Evolutionary conservation across 2,888 invertebrate genomes (phyloP).

Genomic region (Spialia ferax): DNA sequence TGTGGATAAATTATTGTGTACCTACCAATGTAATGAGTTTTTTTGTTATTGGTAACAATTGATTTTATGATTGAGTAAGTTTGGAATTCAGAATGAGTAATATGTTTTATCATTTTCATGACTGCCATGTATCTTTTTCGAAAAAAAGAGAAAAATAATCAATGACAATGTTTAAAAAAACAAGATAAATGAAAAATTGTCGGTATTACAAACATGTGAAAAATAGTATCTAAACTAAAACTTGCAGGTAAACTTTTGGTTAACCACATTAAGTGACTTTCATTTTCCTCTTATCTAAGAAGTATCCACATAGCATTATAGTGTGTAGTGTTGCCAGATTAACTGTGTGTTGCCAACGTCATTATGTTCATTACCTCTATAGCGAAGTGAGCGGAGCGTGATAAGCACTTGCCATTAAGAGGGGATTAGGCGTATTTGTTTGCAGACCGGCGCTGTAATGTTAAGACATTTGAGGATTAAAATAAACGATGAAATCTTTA

Average conservation of each 20-base stretch:
- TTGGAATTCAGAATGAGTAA: too few species aligned
- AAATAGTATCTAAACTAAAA: neutral
- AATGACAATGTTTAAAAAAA: too few species aligned
- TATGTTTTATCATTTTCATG: too few species aligned
- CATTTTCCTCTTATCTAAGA: too few species aligned
- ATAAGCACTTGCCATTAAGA: slow-evolving; percentile 29
- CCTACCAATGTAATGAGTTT: neutral
- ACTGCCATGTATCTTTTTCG: too few species aligned
- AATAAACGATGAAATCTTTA: neutral
- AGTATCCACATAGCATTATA: neutral
- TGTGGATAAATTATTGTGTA: neutral
- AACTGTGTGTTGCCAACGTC: slow-evolving; percentile 18
- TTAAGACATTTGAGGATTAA: neutral
- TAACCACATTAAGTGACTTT: neutral
- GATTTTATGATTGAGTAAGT: too few species aligned
- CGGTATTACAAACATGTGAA: too few species aligned
- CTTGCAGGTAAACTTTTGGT: neutral
- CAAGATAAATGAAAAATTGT: too few species aligned
- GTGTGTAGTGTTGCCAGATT: slow-evolving; percentile 23
- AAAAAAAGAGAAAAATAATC: too few species aligned
- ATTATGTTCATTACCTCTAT: slow-evolving; percentile 32
- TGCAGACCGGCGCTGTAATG: neutral
- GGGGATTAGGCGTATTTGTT: slow-evolving; percentile 30
- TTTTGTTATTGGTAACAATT: too few species aligned
- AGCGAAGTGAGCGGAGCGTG: slow-evolving; percentile 30